Conservation (phyloP, 2,888 invertebrate species). For the Strigamia transsilvanica region DNA sequence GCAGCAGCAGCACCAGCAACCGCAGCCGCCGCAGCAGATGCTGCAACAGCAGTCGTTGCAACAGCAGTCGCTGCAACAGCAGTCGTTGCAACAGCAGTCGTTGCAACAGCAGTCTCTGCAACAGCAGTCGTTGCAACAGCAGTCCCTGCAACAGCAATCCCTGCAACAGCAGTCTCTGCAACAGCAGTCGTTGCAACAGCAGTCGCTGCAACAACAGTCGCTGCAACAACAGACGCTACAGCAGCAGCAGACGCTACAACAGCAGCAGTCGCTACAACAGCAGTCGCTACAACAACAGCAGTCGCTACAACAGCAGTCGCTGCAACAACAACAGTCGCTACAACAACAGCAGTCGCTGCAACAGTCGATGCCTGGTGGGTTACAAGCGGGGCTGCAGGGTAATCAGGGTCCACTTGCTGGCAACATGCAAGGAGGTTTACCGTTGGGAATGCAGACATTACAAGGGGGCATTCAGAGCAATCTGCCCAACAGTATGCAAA, state of each 20-base stretch:
- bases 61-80: constrained; percentile 60
- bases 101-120: constrained; percentile 60
- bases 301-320: constrained; percentile 61
- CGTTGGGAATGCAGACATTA: constrained; percentile 51
- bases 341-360: neutral
- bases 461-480: constrained; percentile 41
- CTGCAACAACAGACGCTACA: constrained; percentile 54
- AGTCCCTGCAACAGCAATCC: constrained; percentile 54
- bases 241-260: constrained; percentile 55
- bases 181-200: constrained; percentile 71
- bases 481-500: constrained; percentile 37
- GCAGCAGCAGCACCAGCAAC: constrained; percentile 60
- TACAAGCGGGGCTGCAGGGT: constrained; percentile 42
- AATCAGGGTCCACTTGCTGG: constrained; percentile 39
- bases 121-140: constrained; percentile 48
- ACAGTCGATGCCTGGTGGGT: neutral
- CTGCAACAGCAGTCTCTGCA: constrained; percentile 64
- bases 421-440: constrained; percentile 50
- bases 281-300: constrained; percentile 67
- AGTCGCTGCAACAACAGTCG: constrained; percentile 62
- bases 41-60: neutral
- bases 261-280: neutral
- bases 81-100: constrained; percentile 71
- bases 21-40: constrained; percentile 55
- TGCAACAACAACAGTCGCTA: constrained; percentile 53